A percentile compares a stretch with the other conserved stretches of the same genome.
phyloP scores from a whole-genome alignment of 2,113 vertebrate species.

The Chlorodrepanis virens region DNA sequence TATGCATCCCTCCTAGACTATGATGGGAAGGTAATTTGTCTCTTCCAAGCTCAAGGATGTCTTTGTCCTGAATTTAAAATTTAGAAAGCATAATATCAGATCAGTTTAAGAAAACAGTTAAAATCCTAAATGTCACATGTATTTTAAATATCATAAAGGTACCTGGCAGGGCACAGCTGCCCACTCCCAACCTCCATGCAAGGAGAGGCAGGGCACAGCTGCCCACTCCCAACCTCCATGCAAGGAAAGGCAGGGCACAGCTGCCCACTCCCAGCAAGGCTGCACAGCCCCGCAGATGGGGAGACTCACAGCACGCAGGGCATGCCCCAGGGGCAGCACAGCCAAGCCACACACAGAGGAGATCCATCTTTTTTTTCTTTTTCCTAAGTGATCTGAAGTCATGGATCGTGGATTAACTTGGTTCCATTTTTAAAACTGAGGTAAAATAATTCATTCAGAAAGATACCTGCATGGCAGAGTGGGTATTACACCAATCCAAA shows the following conservation, averaged over 20 bases:
- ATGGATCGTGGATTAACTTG: not conserved
- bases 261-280: rapidly evolving
- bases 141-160: not conserved
- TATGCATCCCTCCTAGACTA: not conserved
- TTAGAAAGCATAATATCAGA: not conserved
- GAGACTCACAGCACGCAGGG: rapidly evolving
- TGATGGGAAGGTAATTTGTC: not conserved
- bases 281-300: not conserved
- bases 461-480: not conserved
- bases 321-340: rapidly evolving
- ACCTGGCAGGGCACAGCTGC: not conserved
- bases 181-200: too few species aligned
- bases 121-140: not conserved
- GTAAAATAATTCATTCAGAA: not conserved
- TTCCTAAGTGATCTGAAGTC: not conserved
- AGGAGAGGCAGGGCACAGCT: too few species aligned
- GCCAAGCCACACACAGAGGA: not conserved
- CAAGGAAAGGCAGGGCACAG: not conserved
- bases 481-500: not conserved
- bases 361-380: not conserved
- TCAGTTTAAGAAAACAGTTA: not conserved
- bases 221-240: not conserved
- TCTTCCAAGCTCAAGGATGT: not conserved
- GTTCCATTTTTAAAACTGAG: not conserved
- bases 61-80: not conserved